Base-by-base conservation (phyloP, 2,113 vertebrate genomes). In the Prochilodus magdalenae region DNA sequence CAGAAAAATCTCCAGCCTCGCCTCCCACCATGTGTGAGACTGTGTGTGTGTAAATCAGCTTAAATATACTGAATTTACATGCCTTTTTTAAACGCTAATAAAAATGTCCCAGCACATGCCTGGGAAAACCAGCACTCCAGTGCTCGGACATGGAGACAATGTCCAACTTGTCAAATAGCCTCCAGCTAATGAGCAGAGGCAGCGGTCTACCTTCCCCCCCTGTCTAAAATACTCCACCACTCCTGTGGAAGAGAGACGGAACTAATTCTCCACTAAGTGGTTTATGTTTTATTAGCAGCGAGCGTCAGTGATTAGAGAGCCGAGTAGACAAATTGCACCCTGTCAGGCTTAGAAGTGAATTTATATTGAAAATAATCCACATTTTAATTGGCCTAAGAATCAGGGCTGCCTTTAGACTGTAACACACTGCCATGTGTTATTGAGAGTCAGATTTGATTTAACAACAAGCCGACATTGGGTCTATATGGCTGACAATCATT, bases 221-320 rank as follows among this genome's bases (percentile, higher is more conserved):
- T n/a, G 89, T 82, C 70, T 73, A 84, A 24, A 84, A 86, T 89
- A 88, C 88, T 85, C 69, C 40, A 24, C 65, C 49, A 85, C 87
- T 87, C 76, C 83, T 80, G 83, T 86, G 85, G 87, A 90, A 90
- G 62, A 76, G 80, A 91, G 90, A 91, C 84, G 77, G 82, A 88
- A 82, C 90, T 91, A 91, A 93, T 91, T 91, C 89, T 87, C 77
- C 82, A 72, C 83, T 91, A 92, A 94, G 89, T 86, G 84, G 87
- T 92, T 92, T 92, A 87, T 88, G 89, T 93, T 93, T 90, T 92
- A 91, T 91, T 91, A 92, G 89, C 81, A 79, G 78, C 62, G 20
- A 81, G 86, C 80, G 80, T 84, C 84, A 87, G 87, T 91, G 91
- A 91, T 91, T 91, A 92, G 89, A 91, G 86, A 80, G 88, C 75